phyloP scores from a whole-genome alignment of 1,140 invertebrate genomes.

The Sminthurinus signatus region DNA sequence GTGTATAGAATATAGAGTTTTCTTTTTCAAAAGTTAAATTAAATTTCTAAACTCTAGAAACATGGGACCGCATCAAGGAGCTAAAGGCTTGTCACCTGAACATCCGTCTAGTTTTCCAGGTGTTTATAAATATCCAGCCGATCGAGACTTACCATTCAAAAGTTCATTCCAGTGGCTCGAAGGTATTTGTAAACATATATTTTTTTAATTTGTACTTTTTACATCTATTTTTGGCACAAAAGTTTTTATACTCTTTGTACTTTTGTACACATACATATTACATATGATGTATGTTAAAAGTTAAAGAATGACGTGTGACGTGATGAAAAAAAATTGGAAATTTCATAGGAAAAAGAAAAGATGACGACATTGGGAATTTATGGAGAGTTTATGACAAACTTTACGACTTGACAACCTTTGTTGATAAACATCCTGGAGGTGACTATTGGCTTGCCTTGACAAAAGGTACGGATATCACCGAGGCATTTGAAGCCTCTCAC shows the following conservation, averaged over 20 bases:
- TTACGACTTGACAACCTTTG: slow-evolving; percentile 43
- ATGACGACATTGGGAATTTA: slow-evolving; percentile 41
- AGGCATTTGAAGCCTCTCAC: slow-evolving; percentile 43
- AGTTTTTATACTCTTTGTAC: too few relatives aligned
- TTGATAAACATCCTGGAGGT: slow-evolving; percentile 44
- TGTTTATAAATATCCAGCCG: slow-evolving; percentile 40
- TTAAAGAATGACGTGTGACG: too few relatives aligned
- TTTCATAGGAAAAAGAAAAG: slow-evolving; percentile 26
- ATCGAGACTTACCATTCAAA: slow-evolving; percentile 36
- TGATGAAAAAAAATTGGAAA: too few relatives aligned
- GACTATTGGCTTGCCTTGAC: slow-evolving; percentile 41
- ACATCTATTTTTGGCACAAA: too few relatives aligned
- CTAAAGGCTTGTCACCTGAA: background rate
- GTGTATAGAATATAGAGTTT: too few relatives aligned
- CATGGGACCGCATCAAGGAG: slow-evolving; percentile 3
- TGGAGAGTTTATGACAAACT: slow-evolving; percentile 44
- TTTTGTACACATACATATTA: too few relatives aligned
- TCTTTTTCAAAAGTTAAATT: too few relatives aligned
- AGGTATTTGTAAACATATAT: too few relatives aligned
- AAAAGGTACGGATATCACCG: slow-evolving; percentile 43
- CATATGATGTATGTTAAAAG: too few relatives aligned
- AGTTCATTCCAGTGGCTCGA: slow-evolving; percentile 52
- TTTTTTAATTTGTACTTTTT: too few relatives aligned
- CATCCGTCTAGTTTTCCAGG: slow-evolving; percentile 28
- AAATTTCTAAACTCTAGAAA: background rate